Percentiles rank a stretch among this genome's conserved stretches.
These are phyloP conservation scores for Ctenodactylus gundi DNA, from an alignment of 2,113 vertebrate species.

Conservation along the genomic window DNA sequence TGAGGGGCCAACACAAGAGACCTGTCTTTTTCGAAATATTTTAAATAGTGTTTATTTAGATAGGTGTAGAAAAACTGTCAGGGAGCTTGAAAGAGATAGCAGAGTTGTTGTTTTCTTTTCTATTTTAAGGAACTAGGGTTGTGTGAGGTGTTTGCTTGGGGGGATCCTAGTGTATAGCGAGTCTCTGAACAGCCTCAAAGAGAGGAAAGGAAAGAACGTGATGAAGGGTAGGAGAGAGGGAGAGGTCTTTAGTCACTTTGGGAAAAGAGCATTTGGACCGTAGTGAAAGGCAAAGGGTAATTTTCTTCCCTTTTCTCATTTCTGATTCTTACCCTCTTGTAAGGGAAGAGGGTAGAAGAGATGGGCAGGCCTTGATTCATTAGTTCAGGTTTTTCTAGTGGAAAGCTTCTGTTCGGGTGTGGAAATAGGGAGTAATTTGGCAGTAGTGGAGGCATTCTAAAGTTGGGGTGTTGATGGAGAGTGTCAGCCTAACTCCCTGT, in stretches of 20 bases:
- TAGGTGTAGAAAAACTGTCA: not conserved
- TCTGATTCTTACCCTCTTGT: not conserved
- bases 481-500: not conserved
- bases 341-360: not conserved
- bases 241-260: not conserved
- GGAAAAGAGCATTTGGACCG: not conserved
- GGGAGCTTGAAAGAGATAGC: not conserved
- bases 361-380: not conserved
- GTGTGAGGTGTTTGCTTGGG: not conserved
- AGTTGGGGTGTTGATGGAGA: not conserved
- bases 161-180: not conserved
- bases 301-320: not conserved
- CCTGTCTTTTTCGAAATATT: not conserved
- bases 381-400: not conserved
- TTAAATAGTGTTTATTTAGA: not conserved
- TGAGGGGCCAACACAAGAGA: not conserved
- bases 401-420: not conserved
- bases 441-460: not conserved
- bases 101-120: not conserved
- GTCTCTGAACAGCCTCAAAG: not conserved
- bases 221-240: not conserved
- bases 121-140: not conserved
- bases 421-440: not conserved
- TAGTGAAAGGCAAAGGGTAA: not conserved
- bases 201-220: not conserved